Conservation (phyloP, 2,888 invertebrate genomes). For the Agrenia bidenticulata region DNA sequence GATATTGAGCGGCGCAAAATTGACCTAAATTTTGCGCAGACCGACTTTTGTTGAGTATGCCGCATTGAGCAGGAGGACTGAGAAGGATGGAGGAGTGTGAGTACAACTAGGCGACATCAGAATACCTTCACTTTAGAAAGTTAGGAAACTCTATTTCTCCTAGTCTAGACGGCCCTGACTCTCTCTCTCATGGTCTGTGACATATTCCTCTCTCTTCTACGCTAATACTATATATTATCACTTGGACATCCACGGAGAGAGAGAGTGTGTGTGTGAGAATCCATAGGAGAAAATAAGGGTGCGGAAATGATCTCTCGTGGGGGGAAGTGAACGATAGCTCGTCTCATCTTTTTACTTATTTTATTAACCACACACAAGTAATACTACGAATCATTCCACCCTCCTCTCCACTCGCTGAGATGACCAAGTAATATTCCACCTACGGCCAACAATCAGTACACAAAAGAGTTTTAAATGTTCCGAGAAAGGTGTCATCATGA, state of each 20-base stretch:
- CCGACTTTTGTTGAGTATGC: conserved; percentile 40
- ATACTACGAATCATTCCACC: too few species aligned
- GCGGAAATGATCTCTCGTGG: conserved; percentile 33
- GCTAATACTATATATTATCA: too few species aligned
- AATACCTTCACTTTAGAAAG: conserved; percentile 5
- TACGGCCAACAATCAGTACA: too few species aligned
- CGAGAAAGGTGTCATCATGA: neutral
- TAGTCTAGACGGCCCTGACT: neutral
- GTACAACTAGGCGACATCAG: neutral
- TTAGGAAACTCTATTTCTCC: neutral
- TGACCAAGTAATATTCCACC: conserved; percentile 3
- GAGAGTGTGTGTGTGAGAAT: neutral
- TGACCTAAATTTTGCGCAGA: conserved; percentile 53
- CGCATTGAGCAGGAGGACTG: conserved; percentile 34
- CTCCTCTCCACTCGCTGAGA: neutral
- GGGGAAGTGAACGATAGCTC: conserved; percentile 8
- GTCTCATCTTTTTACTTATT: neutral
- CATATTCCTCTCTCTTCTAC: too few species aligned
- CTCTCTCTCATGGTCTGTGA: too few species aligned
- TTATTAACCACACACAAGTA: neutral
- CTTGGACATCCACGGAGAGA: neutral
- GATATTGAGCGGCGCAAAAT: conserved; percentile 53
- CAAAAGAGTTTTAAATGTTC: neutral
- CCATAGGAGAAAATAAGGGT: conserved; percentile 27
- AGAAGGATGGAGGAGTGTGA: neutral